Evolutionary conservation across 2,113 vertebrate genomes (phyloP), one percentile per base, ranked within the genome.

Genomic region (Lophius piscatorius): DNA sequence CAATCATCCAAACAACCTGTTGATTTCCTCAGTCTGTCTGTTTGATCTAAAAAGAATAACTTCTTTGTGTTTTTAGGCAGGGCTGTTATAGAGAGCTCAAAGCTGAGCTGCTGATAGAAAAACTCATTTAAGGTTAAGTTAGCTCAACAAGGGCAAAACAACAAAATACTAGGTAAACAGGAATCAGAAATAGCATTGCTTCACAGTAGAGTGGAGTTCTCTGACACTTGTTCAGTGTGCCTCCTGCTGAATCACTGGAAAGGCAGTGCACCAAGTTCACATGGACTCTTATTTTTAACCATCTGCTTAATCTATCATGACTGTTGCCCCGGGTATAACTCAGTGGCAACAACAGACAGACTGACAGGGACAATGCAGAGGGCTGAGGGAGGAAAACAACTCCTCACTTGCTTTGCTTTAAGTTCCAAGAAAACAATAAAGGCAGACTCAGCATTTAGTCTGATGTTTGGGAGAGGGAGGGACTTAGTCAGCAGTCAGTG

Each of bases 221-320:
- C 26, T 41, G 52, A 11, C 18, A 54, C 58, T 50, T 6, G 1
- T 22, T 36, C 45, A 6, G 24, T 14, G 31, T 10, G 33, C 5
- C 42, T 35, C 33, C 35, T 29, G 50, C 40, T 35, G 22, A 52
- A 41, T 51, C 45, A 26, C 58, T 55, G 10, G 62, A 77, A 79
- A 82, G 70, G 79, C 35, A 69, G 80, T 72, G 51, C 79, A 65
- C 31, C 3, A 54, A 59, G 57, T 72, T 71, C 56, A 72, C 6
- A n/a, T 26, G 41, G 45, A 39, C 64, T 63, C 73, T n/a, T 85
- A 80, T 87, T 87, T 83, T 11, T 28, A 65, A 80, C 63, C 21
- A 26, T 55, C 50, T 45, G 54, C 22, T 77, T 42, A 34, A 34
- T n/a, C n/a, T n/a, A n/a, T n/a, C n/a, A n/a, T n/a, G n/a, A n/a